Evolutionary conservation across 2,888 invertebrate species (phyloP), one percentile per base, ranked within the genome.

Genomic region (Epinotia demarniana): DNA sequence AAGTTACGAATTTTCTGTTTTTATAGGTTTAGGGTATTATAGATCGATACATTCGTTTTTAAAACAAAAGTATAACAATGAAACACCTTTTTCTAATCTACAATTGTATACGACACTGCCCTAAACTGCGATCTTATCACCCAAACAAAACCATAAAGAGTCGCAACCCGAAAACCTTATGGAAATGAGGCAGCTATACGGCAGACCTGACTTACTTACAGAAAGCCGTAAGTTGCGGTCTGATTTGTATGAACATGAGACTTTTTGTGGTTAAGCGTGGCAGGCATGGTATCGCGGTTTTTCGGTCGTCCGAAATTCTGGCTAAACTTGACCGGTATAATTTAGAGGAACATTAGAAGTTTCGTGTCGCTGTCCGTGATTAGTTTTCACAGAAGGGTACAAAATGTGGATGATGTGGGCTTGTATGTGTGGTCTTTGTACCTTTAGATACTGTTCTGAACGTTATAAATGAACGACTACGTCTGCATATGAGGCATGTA

Each of bases 101-200:
- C 57, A 43, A 58, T 58, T 19, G 16, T 68, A 58, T 58, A 46
- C 43, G 43, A 33, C 16, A 43, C 13, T 16, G 39, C 64, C 64
- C 9, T 16, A 13, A 13, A n/a, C 61, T 23, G 2, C 58, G 68
- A 68, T 68, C 58, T 68, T 68, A 69, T 69, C 69, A 69, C 1
- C n/a, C 18, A 58, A 60, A 69, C 69, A 69, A 69, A 69, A 58
- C 69, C 69, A 60, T 69, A 69, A 69, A 69, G 69, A 69, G 46
- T 69, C 69, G 69, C 27, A 19, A 60, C 60, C 69, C 69, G 23
- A 69, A 60, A 69, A 69, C 69, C 46, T 68, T 69, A 69, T 69
- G 58, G 43, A 60, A 69, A 69, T 60, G 58, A 68, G 68, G 16
- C 27, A n/a, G 43, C 67, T 58, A 69, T 61, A 61, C 23, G 43